Conservation (phyloP, 2,797 vertebrate genomes). For the Brachymystax lenok region DNA sequence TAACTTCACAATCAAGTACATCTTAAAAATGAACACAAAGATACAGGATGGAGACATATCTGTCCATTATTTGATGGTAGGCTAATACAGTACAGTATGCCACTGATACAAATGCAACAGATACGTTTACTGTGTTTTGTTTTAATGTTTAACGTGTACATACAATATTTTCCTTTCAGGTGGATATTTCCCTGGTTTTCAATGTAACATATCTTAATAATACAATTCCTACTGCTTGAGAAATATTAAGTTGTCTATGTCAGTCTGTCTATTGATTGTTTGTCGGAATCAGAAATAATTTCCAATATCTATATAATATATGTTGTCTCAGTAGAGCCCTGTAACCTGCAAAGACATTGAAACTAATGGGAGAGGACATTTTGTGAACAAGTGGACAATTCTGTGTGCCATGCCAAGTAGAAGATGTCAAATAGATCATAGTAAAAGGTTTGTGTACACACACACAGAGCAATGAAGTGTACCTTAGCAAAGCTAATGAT, state of each 20-base stretch:
- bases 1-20: conserved; percentile 12
- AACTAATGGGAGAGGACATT: neutral
- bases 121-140: neutral
- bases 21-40: conserved; percentile 7
- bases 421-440: conserved; percentile 1
- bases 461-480: neutral
- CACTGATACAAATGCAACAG: neutral
- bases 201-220: neutral
- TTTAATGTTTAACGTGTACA: neutral
- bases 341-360: neutral
- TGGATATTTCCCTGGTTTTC: neutral
- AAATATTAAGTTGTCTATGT: neutral
- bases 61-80: neutral
- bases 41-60: conserved; percentile 2
- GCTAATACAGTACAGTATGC: neutral
- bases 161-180: neutral
- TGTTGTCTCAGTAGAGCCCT: no score
- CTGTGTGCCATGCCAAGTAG: neutral
- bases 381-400: neutral
- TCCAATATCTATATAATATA: no score
- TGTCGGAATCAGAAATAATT: neutral
- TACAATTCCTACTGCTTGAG: neutral
- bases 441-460: conserved; percentile 1
- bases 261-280: neutral
- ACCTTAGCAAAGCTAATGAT: neutral